These are phyloP conservation scores for Hybognathus amarus DNA, from an alignment of 2,797 vertebrate genomes.

Conservation along the genomic window DNA sequence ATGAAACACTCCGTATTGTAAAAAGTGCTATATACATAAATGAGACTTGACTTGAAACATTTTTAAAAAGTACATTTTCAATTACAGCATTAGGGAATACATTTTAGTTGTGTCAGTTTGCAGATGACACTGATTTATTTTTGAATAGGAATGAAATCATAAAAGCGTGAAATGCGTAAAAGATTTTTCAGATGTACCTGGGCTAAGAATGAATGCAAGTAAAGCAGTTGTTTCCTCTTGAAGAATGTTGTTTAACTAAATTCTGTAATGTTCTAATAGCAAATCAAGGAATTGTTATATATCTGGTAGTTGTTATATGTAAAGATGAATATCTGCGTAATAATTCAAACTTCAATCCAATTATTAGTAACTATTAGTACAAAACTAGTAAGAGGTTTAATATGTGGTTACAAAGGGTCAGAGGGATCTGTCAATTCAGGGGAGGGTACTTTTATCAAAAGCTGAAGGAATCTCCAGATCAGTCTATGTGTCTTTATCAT, in stretches of 20 bases:
- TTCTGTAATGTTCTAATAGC: background rate
- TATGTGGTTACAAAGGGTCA: background rate
- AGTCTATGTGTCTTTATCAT: slow-evolving; percentile 2
- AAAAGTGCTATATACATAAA: too few relatives aligned
- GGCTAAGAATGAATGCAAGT: background rate
- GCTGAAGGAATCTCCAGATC: slow-evolving; percentile 24
- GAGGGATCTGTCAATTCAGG: background rate
- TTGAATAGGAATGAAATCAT: background rate
- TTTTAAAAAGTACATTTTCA: too few relatives aligned
- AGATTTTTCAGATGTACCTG: background rate
- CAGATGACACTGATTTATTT: background rate
- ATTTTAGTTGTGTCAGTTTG: background rate
- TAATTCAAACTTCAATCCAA: too few relatives aligned
- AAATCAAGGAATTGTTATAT: background rate
- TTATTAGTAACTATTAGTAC: background rate
- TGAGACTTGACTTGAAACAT: too few relatives aligned
- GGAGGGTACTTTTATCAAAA: slow-evolving; percentile 8
- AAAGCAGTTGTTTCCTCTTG: background rate
- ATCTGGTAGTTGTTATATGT: background rate
- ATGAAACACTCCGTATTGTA: too few relatives aligned
- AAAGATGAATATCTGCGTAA: background rate
- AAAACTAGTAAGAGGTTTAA: slow-evolving; percentile 19
- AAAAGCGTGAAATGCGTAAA: background rate
- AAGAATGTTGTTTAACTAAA: background rate
- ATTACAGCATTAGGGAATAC: too few relatives aligned